phyloP scores from a whole-genome alignment of 2,797 vertebrate genomes.

The Pseudopleuronectes americanus region DNA sequence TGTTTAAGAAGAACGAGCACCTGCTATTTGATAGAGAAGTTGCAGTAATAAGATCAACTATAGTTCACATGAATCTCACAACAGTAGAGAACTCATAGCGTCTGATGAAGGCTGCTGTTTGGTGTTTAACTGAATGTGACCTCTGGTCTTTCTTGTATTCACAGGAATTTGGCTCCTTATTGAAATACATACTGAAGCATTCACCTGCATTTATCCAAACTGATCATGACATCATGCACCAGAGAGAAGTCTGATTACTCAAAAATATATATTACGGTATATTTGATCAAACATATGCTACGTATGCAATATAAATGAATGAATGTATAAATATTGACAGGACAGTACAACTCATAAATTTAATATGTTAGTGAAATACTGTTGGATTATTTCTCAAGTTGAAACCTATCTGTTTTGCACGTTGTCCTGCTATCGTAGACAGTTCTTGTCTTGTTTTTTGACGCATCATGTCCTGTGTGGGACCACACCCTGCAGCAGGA shows the following conservation, averaged over 20 bases:
- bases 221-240: neutral
- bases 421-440: neutral
- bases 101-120: too few relatives aligned
- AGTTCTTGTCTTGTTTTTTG: neutral
- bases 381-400: neutral
- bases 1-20: neutral
- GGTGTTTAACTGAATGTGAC: neutral
- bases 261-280: too few relatives aligned
- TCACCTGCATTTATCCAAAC: neutral
- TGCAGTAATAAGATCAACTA: too few relatives aligned
- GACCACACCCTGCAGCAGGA: constrained; percentile 1
- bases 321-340: too few relatives aligned
- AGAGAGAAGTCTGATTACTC: neutral
- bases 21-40: too few relatives aligned
- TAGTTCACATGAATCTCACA: too few relatives aligned
- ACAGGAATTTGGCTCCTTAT: neutral
- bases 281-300: too few relatives aligned
- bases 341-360: too few relatives aligned
- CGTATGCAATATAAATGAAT: too few relatives aligned
- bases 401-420: neutral
- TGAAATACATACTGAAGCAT: neutral
- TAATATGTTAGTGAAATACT: too few relatives aligned
- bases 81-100: too few relatives aligned
- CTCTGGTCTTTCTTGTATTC: neutral
- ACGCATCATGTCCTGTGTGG: neutral